Conservation (phyloP, 53 echinoderm and acorn worm species). For the Stichopus horrens region DNA sequence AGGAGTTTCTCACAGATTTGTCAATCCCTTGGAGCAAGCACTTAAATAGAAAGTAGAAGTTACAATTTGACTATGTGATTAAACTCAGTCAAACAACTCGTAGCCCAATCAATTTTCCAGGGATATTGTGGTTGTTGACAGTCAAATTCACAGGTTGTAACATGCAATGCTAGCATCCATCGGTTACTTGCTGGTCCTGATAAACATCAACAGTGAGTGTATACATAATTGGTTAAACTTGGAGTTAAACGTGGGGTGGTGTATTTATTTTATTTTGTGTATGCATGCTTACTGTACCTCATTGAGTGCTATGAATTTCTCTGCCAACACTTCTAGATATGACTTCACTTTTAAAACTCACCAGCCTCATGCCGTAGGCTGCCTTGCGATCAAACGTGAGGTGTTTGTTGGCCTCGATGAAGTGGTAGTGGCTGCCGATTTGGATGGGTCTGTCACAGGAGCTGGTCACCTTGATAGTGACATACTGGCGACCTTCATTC, state of each 20-base stretch:
- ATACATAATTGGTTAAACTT: not conserved
- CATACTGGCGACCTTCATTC: constrained; percentile 51
- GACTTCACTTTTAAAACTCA: constrained; percentile 14
- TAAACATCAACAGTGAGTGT: not conserved
- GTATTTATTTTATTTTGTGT: not conserved
- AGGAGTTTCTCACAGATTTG: too few species aligned
- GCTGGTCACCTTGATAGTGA: constrained; percentile 54
- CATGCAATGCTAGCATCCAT: too few species aligned
- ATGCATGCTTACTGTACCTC: too few species aligned
- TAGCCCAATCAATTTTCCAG: too few species aligned
- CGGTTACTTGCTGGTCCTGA: not conserved
- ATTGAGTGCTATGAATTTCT: not conserved
- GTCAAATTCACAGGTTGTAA: too few species aligned
- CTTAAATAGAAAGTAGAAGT: too few species aligned
- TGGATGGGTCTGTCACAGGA: constrained; percentile 69
- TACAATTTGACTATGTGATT: too few species aligned
- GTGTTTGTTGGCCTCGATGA: constrained; percentile 65
- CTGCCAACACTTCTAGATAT: not conserved
- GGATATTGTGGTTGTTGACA: too few species aligned
- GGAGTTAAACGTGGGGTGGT: not conserved
- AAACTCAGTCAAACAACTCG: too few species aligned
- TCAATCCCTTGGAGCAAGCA: too few species aligned
- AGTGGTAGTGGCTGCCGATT: constrained; percentile 73
- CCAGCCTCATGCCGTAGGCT: constrained; percentile 69
- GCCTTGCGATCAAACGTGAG: constrained; percentile 68